Percentiles rank a stretch among this genome's conserved stretches.
These are phyloP conservation scores for Streblospio benedicti DNA, from an alignment of 1,140 invertebrate species.

Conservation along the genomic window DNA sequence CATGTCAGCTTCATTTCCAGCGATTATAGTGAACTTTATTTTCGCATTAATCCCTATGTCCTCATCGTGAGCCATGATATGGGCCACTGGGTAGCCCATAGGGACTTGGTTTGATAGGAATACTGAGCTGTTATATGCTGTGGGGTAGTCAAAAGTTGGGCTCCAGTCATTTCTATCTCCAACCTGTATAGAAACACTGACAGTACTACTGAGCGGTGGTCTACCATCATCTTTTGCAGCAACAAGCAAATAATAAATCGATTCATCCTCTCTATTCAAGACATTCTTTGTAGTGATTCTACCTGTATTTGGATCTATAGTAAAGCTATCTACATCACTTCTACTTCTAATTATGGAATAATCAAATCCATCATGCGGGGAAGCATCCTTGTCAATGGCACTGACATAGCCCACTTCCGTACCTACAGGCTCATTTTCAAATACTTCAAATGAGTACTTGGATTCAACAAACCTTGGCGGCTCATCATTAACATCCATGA, in stretches of 20 bases:
- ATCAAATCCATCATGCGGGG: background rate
- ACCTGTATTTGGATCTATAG: conserved; percentile 12
- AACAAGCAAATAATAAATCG: conserved; percentile 6
- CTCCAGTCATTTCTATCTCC: conserved; percentile 14
- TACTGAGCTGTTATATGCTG: conserved; percentile 5
- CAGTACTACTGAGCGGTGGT: conserved; percentile 51
- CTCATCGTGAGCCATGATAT: background rate
- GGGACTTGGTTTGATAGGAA: background rate
- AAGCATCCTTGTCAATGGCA: background rate
- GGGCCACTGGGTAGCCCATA: background rate
- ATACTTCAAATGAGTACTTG: conserved; percentile 8
- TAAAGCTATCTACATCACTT: too few relatives aligned
- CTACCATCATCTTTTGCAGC: conserved; percentile 38
- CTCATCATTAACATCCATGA: conserved; percentile 11
- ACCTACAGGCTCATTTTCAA: conserved; percentile 5
- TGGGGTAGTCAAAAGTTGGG: conserved; percentile 15
- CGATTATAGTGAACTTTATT: background rate
- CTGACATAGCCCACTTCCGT: background rate
- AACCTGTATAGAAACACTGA: conserved; percentile 13
- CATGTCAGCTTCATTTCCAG: background rate
- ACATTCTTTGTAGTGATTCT: conserved; percentile 4
- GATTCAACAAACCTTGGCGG: conserved; percentile 1
- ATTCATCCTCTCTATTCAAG: conserved; percentile 11
- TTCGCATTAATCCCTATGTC: background rate
- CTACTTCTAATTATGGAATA: too few relatives aligned